Conservation (phyloP, 1,140 invertebrate genomes). For the Monomorium pharaonis region DNA sequence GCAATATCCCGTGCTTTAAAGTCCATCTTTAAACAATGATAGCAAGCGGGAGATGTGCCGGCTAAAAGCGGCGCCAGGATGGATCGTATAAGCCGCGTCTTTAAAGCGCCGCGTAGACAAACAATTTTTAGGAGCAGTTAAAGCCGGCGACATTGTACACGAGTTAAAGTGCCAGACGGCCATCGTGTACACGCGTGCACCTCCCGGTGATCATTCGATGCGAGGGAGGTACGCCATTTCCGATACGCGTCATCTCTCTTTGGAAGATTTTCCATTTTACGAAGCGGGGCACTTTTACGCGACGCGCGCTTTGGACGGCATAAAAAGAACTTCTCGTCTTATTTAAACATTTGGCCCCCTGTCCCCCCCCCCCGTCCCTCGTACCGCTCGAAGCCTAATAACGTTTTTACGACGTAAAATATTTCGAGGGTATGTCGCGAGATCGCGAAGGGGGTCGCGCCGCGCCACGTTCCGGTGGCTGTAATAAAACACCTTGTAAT, state of each 20-base stretch:
- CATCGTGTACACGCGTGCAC: not conserved
- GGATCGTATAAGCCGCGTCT: slow-evolving; percentile 68
- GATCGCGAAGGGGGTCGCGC: slow-evolving; percentile 65
- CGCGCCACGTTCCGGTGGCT: slow-evolving; percentile 63
- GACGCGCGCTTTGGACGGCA: slow-evolving; percentile 69
- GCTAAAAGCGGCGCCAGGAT: slow-evolving; percentile 48
- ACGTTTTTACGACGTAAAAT: slow-evolving; percentile 84
- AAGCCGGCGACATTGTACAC: slow-evolving; percentile 69
- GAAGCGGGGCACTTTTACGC: slow-evolving; percentile 67
- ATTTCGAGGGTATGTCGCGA: slow-evolving; percentile 75
- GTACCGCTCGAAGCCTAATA: slow-evolving; percentile 78
- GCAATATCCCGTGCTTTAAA: slow-evolving; percentile 61
- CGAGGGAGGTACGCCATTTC: slow-evolving; percentile 62
- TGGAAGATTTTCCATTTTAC: slow-evolving; percentile 72
- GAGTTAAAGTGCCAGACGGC: not conserved
- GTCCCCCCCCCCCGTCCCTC: not conserved
- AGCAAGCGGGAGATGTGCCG: slow-evolving; percentile 34
- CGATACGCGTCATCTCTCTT: slow-evolving; percentile 23
- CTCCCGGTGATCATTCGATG: slow-evolving; percentile 63
- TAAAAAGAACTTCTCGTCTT: slow-evolving; percentile 82
- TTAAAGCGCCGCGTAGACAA: slow-evolving; percentile 75
- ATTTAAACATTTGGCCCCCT: slow-evolving; percentile 79
- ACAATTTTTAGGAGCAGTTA: slow-evolving; percentile 81
- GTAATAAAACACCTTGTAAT: slow-evolving; percentile 85
- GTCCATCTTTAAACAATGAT: slow-evolving; percentile 60